phyloP scores from a whole-genome alignment of 2,113 vertebrate genomes.

The Sminthopsis crassicaudata region DNA sequence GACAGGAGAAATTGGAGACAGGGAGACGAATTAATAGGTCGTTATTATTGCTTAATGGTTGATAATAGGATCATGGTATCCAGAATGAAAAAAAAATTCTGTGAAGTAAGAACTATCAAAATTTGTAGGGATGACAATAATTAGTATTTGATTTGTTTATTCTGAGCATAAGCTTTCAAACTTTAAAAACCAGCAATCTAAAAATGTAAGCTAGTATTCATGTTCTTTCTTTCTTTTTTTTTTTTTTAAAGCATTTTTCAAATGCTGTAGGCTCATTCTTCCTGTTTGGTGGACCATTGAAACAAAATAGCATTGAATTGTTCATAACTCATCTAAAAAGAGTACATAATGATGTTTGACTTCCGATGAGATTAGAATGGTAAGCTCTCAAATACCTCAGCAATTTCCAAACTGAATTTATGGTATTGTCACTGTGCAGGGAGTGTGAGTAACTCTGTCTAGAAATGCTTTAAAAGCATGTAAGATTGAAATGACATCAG shows the following conservation, averaged over 20 bases:
- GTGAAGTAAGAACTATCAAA: neutral
- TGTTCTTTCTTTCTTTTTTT: neutral
- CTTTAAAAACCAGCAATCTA: neutral
- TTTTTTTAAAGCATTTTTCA: neutral
- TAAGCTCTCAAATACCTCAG: neutral
- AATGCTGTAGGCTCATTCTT: neutral
- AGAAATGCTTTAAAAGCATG: constrained; percentile 61
- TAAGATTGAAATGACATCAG: constrained; percentile 56
- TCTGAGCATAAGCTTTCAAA: neutral
- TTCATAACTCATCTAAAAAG: constrained; percentile 27
- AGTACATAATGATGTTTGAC: neutral
- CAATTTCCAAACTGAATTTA: constrained; percentile 31
- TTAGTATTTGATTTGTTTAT: neutral
- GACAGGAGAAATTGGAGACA: neutral
- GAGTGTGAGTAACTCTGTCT: constrained; percentile 20
- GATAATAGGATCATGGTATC: constrained; percentile 1
- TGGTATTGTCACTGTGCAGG: neutral
- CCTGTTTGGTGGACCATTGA: constrained; percentile 3
- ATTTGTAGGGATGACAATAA: neutral
- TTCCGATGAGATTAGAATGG: constrained; percentile 27
- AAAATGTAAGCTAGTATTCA: neutral
- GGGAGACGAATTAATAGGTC: neutral
- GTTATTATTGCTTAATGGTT: neutral
- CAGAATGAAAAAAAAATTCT: neutral
- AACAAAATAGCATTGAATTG: neutral